Evolutionary conservation across 2,888 invertebrate species (phyloP), one percentile per base, ranked within the genome.

Genomic region (Phengaris arion): DNA sequence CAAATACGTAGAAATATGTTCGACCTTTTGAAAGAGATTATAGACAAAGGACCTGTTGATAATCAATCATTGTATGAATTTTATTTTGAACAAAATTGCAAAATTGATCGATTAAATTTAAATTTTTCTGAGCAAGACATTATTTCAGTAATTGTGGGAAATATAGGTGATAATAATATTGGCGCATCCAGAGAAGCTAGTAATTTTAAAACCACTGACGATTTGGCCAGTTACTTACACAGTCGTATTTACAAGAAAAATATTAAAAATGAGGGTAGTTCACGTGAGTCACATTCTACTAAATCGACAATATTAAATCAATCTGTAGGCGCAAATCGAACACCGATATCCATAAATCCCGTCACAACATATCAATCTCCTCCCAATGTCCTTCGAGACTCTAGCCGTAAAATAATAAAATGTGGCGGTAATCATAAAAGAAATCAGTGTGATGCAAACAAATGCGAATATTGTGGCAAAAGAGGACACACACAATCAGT

Each of bases 151-250:
- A 22, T 22, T 22, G 22, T 22, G 1, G 22, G 22, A 22, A 22
- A 22, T 22, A 22, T 22, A 22, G 22, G 22, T 22, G 1, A 22
- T 12, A 45, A 45, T 15, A 77, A 79, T 68, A 77, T 79, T 51
- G 77, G 79, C 48, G 79, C 79, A 12, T 78, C 80, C 51, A 79
- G 80, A 15, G 45, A 54, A 54, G 10, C 12, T 81, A 7, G 79
- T 80, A 2, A 79, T 77, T 72, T 78, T 77, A 35, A 54, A 54
- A 54, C 54, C 12, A 54, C 54, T 12, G 54, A 54, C 12, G 54
- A 54, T 54, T 54, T 54, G n/a, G 54, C 77, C 76, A n/a, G 80
- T 80, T 57, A 46, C 15, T 54, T n/a, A 45, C 57, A 22, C 22
- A 22, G 22, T 22, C 22, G 22, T 22, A 22, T 22, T 22, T 22